Evolutionary conservation across 1,140 invertebrate genomes (phyloP).

Genomic region (Scaptomyza graminum): DNA sequence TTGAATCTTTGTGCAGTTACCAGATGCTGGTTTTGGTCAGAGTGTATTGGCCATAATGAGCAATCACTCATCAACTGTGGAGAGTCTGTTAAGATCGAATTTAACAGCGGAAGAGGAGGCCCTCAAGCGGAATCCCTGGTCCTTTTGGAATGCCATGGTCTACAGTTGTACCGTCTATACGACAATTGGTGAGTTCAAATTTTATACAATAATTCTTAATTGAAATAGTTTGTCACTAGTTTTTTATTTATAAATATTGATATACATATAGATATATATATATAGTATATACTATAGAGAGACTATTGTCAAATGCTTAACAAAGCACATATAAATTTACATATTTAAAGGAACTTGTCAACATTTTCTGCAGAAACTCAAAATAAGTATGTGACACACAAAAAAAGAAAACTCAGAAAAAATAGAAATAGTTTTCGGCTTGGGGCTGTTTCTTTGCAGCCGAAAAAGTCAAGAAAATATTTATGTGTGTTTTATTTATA

Average conservation of each 20-base stretch:
- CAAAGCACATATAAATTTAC: slow-evolving; percentile 18
- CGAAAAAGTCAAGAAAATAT: slow-evolving; percentile 9
- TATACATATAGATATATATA: background rate
- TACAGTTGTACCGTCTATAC: slow-evolving; percentile 97
- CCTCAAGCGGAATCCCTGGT: slow-evolving; percentile 88
- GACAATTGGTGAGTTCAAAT: slow-evolving; percentile 92
- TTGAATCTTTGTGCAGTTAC: slow-evolving; percentile 25
- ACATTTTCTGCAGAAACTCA: slow-evolving; percentile 39
- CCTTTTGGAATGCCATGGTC: slow-evolving; percentile 95
- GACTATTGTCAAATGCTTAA: slow-evolving; percentile 18
- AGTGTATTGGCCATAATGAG: too few relatives aligned
- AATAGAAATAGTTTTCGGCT: slow-evolving; percentile 47
- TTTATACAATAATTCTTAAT: background rate
- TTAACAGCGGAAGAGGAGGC: slow-evolving; percentile 30
- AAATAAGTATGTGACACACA: slow-evolving; percentile 48
- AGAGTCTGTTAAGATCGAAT: slow-evolving; percentile 50
- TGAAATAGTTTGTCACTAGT: slow-evolving; percentile 4
- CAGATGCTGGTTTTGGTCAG: too few relatives aligned
- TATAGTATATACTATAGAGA: background rate
- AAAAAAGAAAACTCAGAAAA: slow-evolving; percentile 4
- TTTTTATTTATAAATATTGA: slow-evolving; percentile 2
- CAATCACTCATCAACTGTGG: slow-evolving; percentile 46
- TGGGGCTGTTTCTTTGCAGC: background rate
- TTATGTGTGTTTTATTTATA: slow-evolving; percentile 26
- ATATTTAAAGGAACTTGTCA: slow-evolving; percentile 42